Base-by-base conservation (phyloP, 2,797 vertebrate species). In the Eulemur coronatus region DNA sequence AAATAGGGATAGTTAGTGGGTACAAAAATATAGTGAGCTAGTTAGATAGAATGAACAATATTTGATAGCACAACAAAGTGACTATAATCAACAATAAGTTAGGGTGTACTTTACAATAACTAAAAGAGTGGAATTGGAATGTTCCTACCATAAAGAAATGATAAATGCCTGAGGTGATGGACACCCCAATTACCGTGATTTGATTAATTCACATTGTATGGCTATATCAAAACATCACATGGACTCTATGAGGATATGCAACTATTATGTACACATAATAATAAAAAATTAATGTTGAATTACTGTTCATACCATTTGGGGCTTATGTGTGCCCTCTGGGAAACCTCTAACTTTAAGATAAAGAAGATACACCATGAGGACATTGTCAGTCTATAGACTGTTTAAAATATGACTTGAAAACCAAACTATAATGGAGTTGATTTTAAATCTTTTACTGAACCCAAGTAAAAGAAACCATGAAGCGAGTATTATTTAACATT, bases 361-460 rank as follows among this genome's bases (percentile, higher is more conserved):
- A 88, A 90, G 65, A 30, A 70, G 52, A 84, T 10, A 2, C 1
- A 30, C 2, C 10, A 0, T 14, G 57, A 28, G 9, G 8, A 95
- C 89, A 84, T 85, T 38, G 33, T 73, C 46, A 11, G 33, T 33
- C 30, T 67, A 63, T 0, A n/a, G 18, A 72, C 55, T 97, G 43
- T 89, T 94, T 80, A 91, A 95, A 91, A 81, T 78, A 30, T 59
- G 69, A 63, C 15, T 65, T 92, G 50, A 59, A 93, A 76, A 85
- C 4, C 41, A 33, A 89, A 95, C 85, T 78, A 69, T 15, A 86
- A 92, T 61, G 14, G n/a, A 90, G 18, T 94, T 8, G 0, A 65
- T 75, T 94, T 96, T 81, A 33, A 86, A 24, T 93, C 65, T 90
- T 89, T 85, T 89, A n/a, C 61, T 78, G 76, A 95, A 59, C 26